Conservation (phyloP, 2,888 invertebrate genomes). For the Diarsia mendica region DNA sequence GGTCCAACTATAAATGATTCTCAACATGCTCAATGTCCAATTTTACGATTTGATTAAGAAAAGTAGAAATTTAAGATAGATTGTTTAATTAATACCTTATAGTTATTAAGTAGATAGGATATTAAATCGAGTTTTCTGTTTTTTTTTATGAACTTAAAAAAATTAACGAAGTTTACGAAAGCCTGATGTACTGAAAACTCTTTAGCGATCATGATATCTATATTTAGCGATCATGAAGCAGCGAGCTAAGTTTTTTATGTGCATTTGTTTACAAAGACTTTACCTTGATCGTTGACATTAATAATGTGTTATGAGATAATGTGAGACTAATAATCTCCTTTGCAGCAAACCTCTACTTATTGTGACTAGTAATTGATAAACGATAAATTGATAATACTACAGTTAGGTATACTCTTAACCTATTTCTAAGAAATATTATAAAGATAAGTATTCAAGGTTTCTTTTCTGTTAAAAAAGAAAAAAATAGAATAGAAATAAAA, state of each 20-base stretch:
- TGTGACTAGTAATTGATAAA: not conserved
- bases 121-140: too few relatives aligned
- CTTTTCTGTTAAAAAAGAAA: too few relatives aligned
- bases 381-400: too few relatives aligned
- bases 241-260: not conserved
- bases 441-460: too few relatives aligned
- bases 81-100: too few relatives aligned
- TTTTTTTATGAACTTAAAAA: not conserved
- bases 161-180: not conserved
- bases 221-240: not conserved
- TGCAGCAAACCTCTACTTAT: slow-evolving; percentile 4
- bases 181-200: not conserved
- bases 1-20: too few relatives aligned
- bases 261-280: slow-evolving; percentile 34
- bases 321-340: not conserved
- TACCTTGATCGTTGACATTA: slow-evolving; percentile 47
- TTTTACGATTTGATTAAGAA: too few relatives aligned
- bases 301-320: slow-evolving; percentile 11
- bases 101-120: too few relatives aligned
- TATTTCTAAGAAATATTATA: not conserved
- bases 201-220: not conserved
- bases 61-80: not conserved
- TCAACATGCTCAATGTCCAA: too few relatives aligned
- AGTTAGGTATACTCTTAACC: not conserved
- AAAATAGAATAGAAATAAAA: too few relatives aligned